phyloP scores from a whole-genome alignment of 2,888 invertebrate species.

The Allolobophora icterica region DNA sequence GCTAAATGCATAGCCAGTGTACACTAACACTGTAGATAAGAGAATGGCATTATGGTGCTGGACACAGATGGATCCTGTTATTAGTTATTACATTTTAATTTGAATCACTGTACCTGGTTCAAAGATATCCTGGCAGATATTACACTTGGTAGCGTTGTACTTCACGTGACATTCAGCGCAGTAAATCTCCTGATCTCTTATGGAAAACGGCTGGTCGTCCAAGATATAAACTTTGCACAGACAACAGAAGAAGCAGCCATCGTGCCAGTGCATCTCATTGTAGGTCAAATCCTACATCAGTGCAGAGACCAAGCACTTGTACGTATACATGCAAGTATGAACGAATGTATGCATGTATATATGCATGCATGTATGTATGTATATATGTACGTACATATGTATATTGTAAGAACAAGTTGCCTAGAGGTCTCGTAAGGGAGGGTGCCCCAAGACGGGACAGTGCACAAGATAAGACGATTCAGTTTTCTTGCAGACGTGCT shows the following conservation, averaged over 20 bases:
- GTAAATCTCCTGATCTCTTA: slow-evolving; percentile 28
- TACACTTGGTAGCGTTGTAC: slow-evolving; percentile 29
- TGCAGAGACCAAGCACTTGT: neutral
- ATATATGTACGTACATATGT: too few relatives aligned
- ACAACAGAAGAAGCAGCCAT: slow-evolving; percentile 35
- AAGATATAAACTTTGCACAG: slow-evolving; percentile 31
- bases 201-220: slow-evolving; percentile 30
- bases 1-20: too few relatives aligned
- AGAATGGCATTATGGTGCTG: too few relatives aligned
- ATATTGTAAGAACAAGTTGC: too few relatives aligned
- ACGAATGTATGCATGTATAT: too few relatives aligned
- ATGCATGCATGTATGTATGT: too few relatives aligned
- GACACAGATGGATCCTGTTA: too few relatives aligned
- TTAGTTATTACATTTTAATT: neutral
- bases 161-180: slow-evolving; percentile 36
- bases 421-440: too few relatives aligned
- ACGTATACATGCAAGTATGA: neutral
- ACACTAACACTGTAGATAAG: too few relatives aligned
- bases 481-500: too few relatives aligned
- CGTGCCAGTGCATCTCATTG: slow-evolving; percentile 38
- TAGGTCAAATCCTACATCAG: slow-evolving; percentile 34
- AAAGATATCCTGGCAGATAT: slow-evolving; percentile 31
- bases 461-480: too few relatives aligned
- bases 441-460: too few relatives aligned
- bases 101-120: slow-evolving; percentile 35